A percentile compares a stretch with the other conserved stretches of the same genome.
Conservation (phyloP, 1,140 invertebrate genomes). For the Hestina assimilis region DNA sequence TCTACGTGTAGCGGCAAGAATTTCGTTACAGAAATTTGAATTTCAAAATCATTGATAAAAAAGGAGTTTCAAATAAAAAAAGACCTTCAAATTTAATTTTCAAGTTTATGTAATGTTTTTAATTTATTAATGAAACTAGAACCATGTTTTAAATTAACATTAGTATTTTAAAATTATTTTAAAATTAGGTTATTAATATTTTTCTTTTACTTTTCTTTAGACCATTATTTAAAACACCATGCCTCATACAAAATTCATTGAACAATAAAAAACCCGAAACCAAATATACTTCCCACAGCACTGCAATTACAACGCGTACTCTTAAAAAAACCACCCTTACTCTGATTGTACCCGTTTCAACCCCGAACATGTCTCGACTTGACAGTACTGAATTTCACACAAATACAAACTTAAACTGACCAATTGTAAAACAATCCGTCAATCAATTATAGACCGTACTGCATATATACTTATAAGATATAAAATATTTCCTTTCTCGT, state of each 20-base stretch:
- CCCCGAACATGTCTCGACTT: slow-evolving; percentile 27
- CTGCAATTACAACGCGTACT: slow-evolving; percentile 20
- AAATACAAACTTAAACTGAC: slow-evolving; percentile 12
- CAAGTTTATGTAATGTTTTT: too few species aligned
- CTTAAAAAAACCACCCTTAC: slow-evolving; percentile 21
- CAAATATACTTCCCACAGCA: slow-evolving; percentile 25
- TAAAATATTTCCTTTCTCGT: background rate
- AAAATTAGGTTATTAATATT: too few species aligned
- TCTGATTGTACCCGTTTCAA: slow-evolving; percentile 29
- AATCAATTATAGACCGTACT: background rate
- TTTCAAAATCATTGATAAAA: too few species aligned
- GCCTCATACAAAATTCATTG: slow-evolving; percentile 17
- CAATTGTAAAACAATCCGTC: background rate
- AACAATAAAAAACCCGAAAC: slow-evolving; percentile 25
- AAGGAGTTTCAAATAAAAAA: too few species aligned
- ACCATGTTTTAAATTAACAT: too few species aligned
- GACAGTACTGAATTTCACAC: slow-evolving; percentile 21
- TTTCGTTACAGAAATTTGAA: too few species aligned
- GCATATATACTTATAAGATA: background rate
- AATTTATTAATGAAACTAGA: too few species aligned
- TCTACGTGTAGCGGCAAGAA: too few species aligned
- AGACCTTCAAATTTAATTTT: too few species aligned
- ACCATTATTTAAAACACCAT: too few species aligned
- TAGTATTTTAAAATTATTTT: too few species aligned
- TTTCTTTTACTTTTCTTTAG: too few species aligned